A percentile compares a stretch with the other conserved stretches of the same genome.
Conservation (phyloP, 92 coral and sea anemone genomes). For the Heliopora coerulea region DNA sequence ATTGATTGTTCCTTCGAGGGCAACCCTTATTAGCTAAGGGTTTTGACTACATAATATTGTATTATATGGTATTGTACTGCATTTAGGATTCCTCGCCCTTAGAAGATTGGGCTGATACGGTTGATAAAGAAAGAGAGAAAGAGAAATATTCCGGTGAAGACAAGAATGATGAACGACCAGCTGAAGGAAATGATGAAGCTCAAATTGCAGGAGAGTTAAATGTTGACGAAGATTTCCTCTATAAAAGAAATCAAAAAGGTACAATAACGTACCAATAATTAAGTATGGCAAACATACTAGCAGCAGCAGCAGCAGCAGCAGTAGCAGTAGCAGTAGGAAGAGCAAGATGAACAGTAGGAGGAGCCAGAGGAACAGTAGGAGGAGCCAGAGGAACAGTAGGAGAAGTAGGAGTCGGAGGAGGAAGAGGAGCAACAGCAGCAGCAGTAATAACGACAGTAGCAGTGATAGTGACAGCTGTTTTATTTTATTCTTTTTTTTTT, state of each 20-base stretch:
- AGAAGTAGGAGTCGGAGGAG: too few species aligned
- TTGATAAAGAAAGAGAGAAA: neutral
- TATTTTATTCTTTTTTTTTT: neutral
- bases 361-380: too few species aligned
- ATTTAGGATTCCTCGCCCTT: slow-evolving; percentile 23
- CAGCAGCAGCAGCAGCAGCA: too few species aligned
- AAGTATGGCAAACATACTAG: too few species aligned
- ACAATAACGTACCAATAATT: neutral
- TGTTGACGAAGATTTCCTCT: slow-evolving; percentile 1
- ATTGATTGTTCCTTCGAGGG: too few species aligned
- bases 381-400: too few species aligned
- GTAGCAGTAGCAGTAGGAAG: too few species aligned
- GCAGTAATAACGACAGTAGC: too few species aligned
- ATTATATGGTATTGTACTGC: neutral
- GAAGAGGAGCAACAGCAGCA: too few species aligned
- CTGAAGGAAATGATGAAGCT: neutral
- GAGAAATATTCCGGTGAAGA: neutral
- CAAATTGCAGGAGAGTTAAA: neutral
- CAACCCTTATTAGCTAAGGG: too few species aligned
- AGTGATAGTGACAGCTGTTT: neutral
- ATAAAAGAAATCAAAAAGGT: slow-evolving; percentile 17
- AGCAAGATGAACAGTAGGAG: too few species aligned
- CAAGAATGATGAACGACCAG: slow-evolving; percentile 9
- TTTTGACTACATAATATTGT: neutral
- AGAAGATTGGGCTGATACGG: slow-evolving; percentile 6